Base-by-base conservation (phyloP, 2,113 vertebrate species). In the Cyanoramphus novaezelandiae region DNA sequence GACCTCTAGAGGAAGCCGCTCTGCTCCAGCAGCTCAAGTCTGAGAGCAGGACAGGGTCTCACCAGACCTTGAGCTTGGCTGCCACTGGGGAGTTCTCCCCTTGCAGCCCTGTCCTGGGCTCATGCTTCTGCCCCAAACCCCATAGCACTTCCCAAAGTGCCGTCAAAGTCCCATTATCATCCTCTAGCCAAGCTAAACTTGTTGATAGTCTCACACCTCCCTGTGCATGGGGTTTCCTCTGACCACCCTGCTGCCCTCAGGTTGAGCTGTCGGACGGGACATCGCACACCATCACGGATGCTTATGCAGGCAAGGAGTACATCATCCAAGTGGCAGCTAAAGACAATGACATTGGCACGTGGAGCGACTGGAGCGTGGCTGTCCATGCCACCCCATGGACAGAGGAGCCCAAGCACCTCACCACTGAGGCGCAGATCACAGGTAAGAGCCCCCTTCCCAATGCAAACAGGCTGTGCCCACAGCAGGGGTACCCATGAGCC, bases 251-350 rank as follows among this genome's bases (percentile, higher is more conserved):
- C 80, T 88, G n/a, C 91, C 75, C 31, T 10, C 97, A 99, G 99
- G 99, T 99, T 11, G 99, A 99, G 97, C 97, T 99, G 33, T 99
- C 99, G 0, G 99, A 99, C 2, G 99, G 99, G 92, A 99, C 98
- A 2, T 98, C 98, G 0, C 99, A 99, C 98, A 99, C 98, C 94
- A 99, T 99, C 97, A 99, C 99, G 0, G 99, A 99, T 0, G 99
- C 99, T 83, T 99, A 99, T 0, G 98, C 99, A 1, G 99, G 99
- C 82, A 99, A 99, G 96, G 99, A 99, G 57, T 99, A 99, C 97
- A 99, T 99, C 97, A 99, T 99, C 97, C 99, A 99, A 97, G 99
- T 99, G 86, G 99, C 99, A 0, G 99, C 99, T 93, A 99, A 99
- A 97, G 99, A 99, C 98, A 99, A 98, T 0, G 99, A 99, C 95